Base-by-base conservation (phyloP, 2,797 vertebrate genomes). In the Arremon brunneinucha region DNA sequence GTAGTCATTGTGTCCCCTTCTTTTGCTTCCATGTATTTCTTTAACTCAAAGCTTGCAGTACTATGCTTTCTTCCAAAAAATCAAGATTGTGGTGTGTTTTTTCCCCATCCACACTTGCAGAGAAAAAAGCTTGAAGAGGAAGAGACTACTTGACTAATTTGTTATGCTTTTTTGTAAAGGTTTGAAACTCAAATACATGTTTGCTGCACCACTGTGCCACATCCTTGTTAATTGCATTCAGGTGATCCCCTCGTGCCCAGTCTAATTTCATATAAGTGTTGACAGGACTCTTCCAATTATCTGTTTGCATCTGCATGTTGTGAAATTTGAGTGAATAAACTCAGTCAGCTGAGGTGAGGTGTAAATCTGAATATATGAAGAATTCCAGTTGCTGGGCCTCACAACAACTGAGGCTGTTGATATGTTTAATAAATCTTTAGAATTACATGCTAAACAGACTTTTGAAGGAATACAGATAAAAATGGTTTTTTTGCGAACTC, bases 71-170 rank as follows among this genome's bases (percentile, higher is more conserved):
- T 70, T 85, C 12, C 1, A 68, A 89, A 77, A 78, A 57, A 6
- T 53, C 8, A 55, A 23, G 18, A 6, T 50, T 68, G 2, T 60
- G 30, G 1, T 3, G 4, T n/a, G 9, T 0, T 1, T 1, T 8
- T 1, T 6, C 6, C 12, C 5, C 8, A 65, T 82, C 34, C 26
- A 62, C 14, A 8, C 14, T 70, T 70, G 28, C 14, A 74, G 44
- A 32, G 62, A 91, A 41, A 3, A 67, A 74, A 59, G 35, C 52
- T 92, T 43, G 14, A 59, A 69, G 11, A 67, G 37, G 11, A 24
- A 64, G 34, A 64, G 3, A 16, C 8, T 82, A 52, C 32, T 24
- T 79, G 44, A 59, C 34, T 11, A 21, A 44, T 87, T 84, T 44
- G 0, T 53, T 49, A 24, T 1, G 6, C 4, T 30, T 71, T 80